Base-by-base conservation (phyloP, 2,888 invertebrate genomes). In the Julus scandinavius region DNA sequence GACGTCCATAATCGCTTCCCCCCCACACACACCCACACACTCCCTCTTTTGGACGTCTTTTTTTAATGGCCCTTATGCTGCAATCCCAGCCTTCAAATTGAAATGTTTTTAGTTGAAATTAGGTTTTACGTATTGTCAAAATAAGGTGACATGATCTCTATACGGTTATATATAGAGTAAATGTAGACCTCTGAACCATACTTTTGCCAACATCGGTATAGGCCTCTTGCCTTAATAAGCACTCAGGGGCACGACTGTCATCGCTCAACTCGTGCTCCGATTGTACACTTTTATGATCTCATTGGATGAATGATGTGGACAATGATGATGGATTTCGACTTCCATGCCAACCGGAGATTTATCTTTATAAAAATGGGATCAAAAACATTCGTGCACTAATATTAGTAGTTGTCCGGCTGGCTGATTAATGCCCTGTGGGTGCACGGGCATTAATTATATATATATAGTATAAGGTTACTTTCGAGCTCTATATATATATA, bases 281-380 rank as follows among this genome's bases (percentile, higher is more conserved):
- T 72, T 72, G 72, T 72, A 72, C 72, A 72, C 72, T 72, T 72
- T 72, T 72, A 72, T 72, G 72, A 72, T 72, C 72, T 72, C 72
- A 20, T 29, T 72, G 72, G 72, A 72, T 72, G 72, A 72, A 72
- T 72, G 72, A 72, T 72, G 72, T 72, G 72, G 72, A 72, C 72
- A 72, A 72, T 72, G 72, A 72, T 72, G 72, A 72, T 72, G 29
- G 72, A 72, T 72, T 72, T 72, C 20, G 72, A 72, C 72, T 20
- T 72, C 72, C 72, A 72, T 72, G 72, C 72, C 72, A 72, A 72
- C 72, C 20, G 72, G 29, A 72, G 72, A 72, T 72, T 72, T 29
- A 72, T 72, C 72, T 72, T 72, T 72, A 72, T 72, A 72, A 72
- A 72, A 72, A 72, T 72, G 72, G 72, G 72, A 72, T 72, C 72